Evolutionary conservation across 2,797 vertebrate genomes (phyloP), one percentile per base, ranked within the genome.

Genomic region (Etheostoma nigrum): DNA sequence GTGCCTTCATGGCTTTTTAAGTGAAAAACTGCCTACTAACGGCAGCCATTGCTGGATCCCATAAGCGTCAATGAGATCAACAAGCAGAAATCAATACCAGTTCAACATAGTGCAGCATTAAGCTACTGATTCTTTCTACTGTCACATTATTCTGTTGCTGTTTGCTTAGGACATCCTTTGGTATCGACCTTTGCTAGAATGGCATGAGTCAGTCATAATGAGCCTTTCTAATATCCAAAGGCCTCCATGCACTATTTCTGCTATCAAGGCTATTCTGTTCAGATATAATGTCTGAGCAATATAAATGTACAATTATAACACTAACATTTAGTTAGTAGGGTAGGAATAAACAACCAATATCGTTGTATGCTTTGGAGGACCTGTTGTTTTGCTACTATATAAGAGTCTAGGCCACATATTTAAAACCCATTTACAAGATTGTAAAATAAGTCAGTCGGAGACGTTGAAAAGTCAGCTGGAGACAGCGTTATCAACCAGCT

Each of bases 71-170:
- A 68, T 69, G 27, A 51, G 27, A 72, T 79, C 62, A 86, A 86
- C 75, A 70, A 78, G 30, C 49, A 57, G 16, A 71, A 85, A 87
- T 88, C 82, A 72, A 84, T 87, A 72, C 16, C 30, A 10, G 49
- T 67, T 79, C 42, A 81, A 68, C 48, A 45, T 33, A 30, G 48
- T 25, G 23, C 52, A 51, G 61, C 57, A 76, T 75, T 78, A 62
- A 72, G 48, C 45, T 5, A 45, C 59, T 25, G 15, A 53, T 67
- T 78, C 30, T 59, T 79, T 61, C 23, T 51, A 40, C 19, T 52
- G 64, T 67, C 52, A 61, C 58, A 69, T 67, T 75, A 62, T 67
- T 77, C 55, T 79, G 49, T 30, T 51, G 21, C 57, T n/a, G 30
- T 70, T 63, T 68, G 53, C 47, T 30, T 6, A 44, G 67, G 62